These are phyloP conservation scores for Cosmopolites sordidus DNA, from an alignment of 2,888 invertebrate species.

Conservation along the genomic window DNA sequence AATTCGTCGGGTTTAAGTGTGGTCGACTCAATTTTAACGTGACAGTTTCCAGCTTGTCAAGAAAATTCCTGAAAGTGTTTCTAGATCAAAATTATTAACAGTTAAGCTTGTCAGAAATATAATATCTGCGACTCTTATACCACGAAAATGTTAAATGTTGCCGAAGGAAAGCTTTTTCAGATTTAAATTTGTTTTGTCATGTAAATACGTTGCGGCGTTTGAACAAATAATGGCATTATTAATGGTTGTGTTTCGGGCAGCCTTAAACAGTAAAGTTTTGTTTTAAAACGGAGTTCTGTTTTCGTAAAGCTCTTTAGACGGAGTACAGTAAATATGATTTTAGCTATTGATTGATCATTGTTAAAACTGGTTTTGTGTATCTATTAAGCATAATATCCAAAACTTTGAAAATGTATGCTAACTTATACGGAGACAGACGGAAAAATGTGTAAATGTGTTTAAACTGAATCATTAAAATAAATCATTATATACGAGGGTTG, in stretches of 20 bases:
- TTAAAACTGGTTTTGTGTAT: too few relatives aligned
- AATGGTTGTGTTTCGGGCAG: constrained; percentile 20
- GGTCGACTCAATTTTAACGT: constrained; percentile 8
- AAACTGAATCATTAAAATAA: too few relatives aligned
- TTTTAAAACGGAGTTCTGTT: constrained; percentile 1
- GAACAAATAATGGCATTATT: constrained; percentile 21
- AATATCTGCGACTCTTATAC: constrained; percentile 14
- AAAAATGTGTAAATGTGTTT: too few relatives aligned
- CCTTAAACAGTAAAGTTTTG: constrained; percentile 13
- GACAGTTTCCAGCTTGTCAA: constrained; percentile 9
- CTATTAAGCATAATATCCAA: too few relatives aligned
- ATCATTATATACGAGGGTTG: too few relatives aligned
- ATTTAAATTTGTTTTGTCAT: constrained; percentile 19
- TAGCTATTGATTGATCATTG: too few relatives aligned
- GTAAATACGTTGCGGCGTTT: constrained; percentile 15
- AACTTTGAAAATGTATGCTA: too few relatives aligned
- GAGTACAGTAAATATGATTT: too few relatives aligned
- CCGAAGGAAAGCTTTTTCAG: constrained; percentile 20
- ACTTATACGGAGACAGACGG: too few relatives aligned
- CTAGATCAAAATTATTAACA: constrained; percentile 13
- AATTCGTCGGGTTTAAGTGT: constrained; percentile 1
- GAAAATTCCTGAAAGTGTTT: constrained; percentile 7
- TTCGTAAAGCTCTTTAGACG: too few relatives aligned
- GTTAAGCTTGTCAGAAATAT: constrained; percentile 12
- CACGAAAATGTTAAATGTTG: constrained; percentile 14